Conservation (phyloP, 2,888 invertebrate species). For the Pyrgus malvae region DNA sequence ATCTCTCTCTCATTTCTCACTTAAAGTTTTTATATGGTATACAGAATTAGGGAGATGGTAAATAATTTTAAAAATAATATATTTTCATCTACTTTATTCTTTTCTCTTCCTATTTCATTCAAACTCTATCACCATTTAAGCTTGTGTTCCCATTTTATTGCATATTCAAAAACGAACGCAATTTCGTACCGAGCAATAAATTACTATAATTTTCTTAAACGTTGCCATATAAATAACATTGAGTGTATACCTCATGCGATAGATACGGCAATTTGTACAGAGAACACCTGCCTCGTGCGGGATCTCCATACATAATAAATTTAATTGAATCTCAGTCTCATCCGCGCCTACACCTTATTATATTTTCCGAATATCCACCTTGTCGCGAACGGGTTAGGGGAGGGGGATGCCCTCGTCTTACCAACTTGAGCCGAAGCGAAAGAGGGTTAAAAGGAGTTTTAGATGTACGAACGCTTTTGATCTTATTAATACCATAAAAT, state of each 20-base stretch:
- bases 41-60: no score
- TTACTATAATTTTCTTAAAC: constrained; percentile 25
- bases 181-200: constrained; percentile 21
- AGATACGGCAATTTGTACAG: constrained; percentile 60
- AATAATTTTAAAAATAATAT: no score
- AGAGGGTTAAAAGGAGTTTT: constrained; percentile 83
- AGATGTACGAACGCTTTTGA: constrained; percentile 86
- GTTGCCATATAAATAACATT: constrained; percentile 25
- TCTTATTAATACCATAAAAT: constrained; percentile 89
- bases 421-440: constrained; percentile 64
- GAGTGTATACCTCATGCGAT: constrained; percentile 21
- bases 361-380: constrained; percentile 76
- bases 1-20: no score
- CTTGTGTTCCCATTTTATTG: background rate
- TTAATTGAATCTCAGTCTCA: constrained; percentile 80
- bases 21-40: no score
- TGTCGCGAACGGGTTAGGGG: constrained; percentile 64
- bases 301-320: constrained; percentile 82
- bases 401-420: constrained; percentile 77
- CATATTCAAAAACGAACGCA: constrained; percentile 2
- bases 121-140: no score
- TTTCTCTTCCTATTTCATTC: no score
- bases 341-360: constrained; percentile 71
- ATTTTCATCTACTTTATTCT: no score
- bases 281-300: constrained; percentile 70